phyloP scores from a whole-genome alignment of 2,888 invertebrate genomes.

The Leptopilina myrica region DNA sequence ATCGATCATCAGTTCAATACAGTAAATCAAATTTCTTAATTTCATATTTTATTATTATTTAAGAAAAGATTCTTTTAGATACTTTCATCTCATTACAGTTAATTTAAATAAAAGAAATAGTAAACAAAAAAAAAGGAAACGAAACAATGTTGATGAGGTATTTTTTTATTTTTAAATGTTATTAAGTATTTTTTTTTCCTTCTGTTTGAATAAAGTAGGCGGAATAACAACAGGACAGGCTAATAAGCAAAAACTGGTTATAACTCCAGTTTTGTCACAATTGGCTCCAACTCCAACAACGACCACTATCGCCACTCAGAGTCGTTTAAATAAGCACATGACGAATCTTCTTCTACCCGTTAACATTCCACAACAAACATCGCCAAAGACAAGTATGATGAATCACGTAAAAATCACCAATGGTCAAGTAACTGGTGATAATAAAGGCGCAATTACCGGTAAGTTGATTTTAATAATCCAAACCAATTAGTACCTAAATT shows the following conservation, averaged over 20 bases:
- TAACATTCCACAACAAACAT: conserved; percentile 69
- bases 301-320: conserved; percentile 62
- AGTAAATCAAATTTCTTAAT: conserved; percentile 9
- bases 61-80: neutral
- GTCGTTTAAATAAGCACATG: conserved; percentile 70
- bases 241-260: conserved; percentile 70
- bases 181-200: conserved; percentile 12
- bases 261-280: conserved; percentile 72
- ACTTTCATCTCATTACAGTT: too few species aligned
- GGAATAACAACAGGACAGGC: conserved; percentile 66
- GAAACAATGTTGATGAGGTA: too few species aligned
- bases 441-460: conserved; percentile 81
- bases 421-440: conserved; percentile 81
- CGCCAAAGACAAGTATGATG: conserved; percentile 80
- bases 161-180: neutral
- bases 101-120: too few species aligned
- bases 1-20: conserved; percentile 14
- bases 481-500: neutral
- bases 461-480: conserved; percentile 62
- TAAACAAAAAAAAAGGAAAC: too few species aligned
- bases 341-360: conserved; percentile 73
- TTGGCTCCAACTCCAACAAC: conserved; percentile 68
- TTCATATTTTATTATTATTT: neutral
- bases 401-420: conserved; percentile 83
- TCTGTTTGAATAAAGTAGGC: conserved; percentile 55